phyloP scores from a whole-genome alignment of 2,888 invertebrate species.

The Pachycephus smyrnensis region DNA sequence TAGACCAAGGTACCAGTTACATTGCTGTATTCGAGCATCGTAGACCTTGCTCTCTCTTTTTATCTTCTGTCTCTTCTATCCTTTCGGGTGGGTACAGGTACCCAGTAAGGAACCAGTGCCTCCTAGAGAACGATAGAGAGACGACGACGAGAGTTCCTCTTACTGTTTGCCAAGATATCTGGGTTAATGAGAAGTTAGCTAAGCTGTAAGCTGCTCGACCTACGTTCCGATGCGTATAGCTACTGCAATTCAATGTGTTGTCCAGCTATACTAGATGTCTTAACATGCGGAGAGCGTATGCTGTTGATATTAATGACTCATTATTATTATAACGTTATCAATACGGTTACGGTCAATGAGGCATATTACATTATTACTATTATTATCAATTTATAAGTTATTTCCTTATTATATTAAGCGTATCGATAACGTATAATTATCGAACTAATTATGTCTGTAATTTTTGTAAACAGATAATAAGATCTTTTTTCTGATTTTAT shows the following conservation, averaged over 20 bases:
- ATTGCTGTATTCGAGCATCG: not conserved
- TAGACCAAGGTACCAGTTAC: not conserved
- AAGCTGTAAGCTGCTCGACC: constrained; percentile 1
- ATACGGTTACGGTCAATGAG: no score
- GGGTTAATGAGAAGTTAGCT: constrained; percentile 42
- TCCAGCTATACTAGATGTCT: no score
- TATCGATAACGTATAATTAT: no score
- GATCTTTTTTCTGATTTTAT: not conserved
- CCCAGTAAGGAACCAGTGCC: not conserved
- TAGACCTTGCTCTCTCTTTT: not conserved
- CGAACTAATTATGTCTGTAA: no score
- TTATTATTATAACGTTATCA: no score
- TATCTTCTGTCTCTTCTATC: not conserved
- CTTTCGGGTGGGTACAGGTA: constrained; percentile 15
- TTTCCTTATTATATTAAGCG: no score
- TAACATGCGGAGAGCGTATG: no score
- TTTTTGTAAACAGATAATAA: not conserved
- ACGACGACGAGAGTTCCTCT: constrained; percentile 22
- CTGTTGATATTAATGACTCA: no score
- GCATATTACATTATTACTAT: no score
- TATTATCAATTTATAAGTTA: no score
- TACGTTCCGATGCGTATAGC: constrained; percentile 15
- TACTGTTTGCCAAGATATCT: constrained; percentile 40
- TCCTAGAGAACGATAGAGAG: not conserved
- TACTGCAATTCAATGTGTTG: no score